Evolutionary conservation across 1,140 invertebrate genomes (phyloP).

Genomic region (Tribolium castaneum): DNA sequence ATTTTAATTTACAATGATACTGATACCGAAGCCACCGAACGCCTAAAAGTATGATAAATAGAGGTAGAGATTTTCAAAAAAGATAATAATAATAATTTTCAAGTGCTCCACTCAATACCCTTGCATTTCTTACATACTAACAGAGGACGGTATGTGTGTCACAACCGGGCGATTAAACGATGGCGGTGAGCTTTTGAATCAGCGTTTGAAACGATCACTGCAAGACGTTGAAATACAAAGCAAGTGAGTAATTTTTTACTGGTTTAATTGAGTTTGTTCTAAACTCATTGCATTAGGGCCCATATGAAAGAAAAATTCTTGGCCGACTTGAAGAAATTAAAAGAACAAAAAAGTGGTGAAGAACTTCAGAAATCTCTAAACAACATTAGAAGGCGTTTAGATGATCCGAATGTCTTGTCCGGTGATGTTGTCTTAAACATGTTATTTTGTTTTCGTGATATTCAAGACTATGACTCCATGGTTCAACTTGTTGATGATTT

Average conservation of each 20-base stretch:
- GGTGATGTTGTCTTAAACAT: constrained; percentile 95
- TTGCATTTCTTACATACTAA: constrained; percentile 87
- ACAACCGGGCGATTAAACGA: constrained; percentile 69
- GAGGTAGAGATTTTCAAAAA: not conserved
- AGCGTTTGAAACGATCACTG: constrained; percentile 83
- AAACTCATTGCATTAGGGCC: constrained; percentile 72
- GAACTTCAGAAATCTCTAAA: constrained; percentile 89
- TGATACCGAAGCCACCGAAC: constrained; percentile 85
- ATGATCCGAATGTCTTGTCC: constrained; percentile 96
- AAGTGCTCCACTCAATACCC: constrained; percentile 70
- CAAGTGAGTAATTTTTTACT: constrained; percentile 73
- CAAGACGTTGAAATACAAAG: constrained; percentile 95
- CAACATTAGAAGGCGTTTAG: constrained; percentile 91
- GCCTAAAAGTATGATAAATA: constrained; percentile 77
- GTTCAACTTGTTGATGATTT: constrained; percentile 97
- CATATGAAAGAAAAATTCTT: constrained; percentile 99
- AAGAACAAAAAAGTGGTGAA: constrained; percentile 86
- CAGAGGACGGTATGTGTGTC: constrained; percentile 75
- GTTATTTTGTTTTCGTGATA: constrained; percentile 90
- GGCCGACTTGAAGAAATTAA: constrained; percentile 90
- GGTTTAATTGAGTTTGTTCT: not conserved
- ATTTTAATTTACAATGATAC: constrained; percentile 93
- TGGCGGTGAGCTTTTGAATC: constrained; percentile 57
- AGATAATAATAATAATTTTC: not conserved
- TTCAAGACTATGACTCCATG: constrained; percentile 98